Base-by-base conservation (phyloP, 2,113 vertebrate genomes). In the Corydoras maculifer region DNA sequence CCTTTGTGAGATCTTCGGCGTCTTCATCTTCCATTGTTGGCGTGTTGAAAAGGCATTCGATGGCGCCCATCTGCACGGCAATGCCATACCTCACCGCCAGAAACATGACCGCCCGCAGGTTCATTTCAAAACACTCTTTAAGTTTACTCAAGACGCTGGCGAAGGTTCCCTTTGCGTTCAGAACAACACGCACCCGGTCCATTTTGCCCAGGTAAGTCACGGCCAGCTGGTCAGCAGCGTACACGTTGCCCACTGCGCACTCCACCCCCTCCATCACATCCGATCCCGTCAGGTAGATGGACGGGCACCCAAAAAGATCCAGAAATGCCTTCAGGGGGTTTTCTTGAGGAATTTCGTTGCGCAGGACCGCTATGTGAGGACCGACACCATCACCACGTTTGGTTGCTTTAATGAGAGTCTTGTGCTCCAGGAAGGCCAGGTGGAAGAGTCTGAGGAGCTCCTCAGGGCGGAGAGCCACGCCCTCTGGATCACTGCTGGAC, bases 191-290 rank as follows among this genome's bases (percentile, higher is more conserved):
- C 69, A 90, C 84, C 43, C 64, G 80, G 77, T 91, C 89, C 64
- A 18, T 85, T 69, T 80, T 87, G 3, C 90, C 89, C 31, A 91
- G 81, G 71, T 91, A 91, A 9, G 86, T 85, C 53, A 91, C 86
- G 67, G 88, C 88, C 4, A 91, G 78, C 78, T 91, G 90, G 71
- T 91, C 82, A 72, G 79, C 69, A 29, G 88, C 88, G 76, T 91
- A 91, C 13, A 90, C 88, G 63, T 91, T 91, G 3, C 90, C 89
- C 25, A 91, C 88, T 18, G 81, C 87, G 75, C 87, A 87, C 58
- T 91, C 88, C 7, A 88, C 84, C 10, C 86, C 87, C 65, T 89
- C 89, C 80, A 88, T 81, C 62, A 85, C 50, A 74, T 90, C 85
- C 57, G 82, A 84, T 49, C 90, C 90, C 10, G 90, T 91, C 35